Percentiles rank a stretch among this genome's conserved stretches.
These are phyloP conservation scores for Mohoua ochrocephala DNA, from an alignment of 2,113 vertebrate species.

Conservation along the genomic window DNA sequence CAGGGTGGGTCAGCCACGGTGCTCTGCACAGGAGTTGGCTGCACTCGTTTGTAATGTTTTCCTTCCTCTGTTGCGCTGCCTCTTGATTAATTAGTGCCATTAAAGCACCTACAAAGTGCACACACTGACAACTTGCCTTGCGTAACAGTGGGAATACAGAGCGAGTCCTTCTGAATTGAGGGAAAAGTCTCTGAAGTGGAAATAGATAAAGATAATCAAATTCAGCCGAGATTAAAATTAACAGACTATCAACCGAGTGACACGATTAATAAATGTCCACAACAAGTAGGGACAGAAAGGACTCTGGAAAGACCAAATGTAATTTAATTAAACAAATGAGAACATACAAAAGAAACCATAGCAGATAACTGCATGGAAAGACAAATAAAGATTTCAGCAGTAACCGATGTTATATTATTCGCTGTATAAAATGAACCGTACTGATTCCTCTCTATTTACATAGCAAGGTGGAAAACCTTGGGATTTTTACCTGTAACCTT, in stretches of 20 bases:
- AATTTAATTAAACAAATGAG: conserved; percentile 66
- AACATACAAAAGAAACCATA: conserved; percentile 12
- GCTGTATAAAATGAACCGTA: background rate
- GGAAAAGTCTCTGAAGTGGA: conserved; percentile 57
- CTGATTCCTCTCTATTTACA: background rate
- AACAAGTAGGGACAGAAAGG: conserved; percentile 36
- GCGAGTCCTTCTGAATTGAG: conserved; percentile 23
- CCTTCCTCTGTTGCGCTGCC: background rate
- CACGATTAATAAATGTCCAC: conserved; percentile 65
- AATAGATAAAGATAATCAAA: conserved; percentile 67
- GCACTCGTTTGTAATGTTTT: background rate
- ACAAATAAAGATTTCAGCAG: conserved; percentile 43
- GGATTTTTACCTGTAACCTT: conserved; percentile 9
- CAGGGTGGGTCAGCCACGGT: background rate
- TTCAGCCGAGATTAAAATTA: conserved; percentile 60
- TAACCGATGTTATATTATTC: conserved; percentile 14
- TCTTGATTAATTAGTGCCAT: conserved; percentile 46
- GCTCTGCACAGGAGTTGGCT: background rate
- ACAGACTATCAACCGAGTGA: conserved; percentile 63
- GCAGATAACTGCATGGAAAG: background rate
- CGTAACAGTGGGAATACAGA: background rate
- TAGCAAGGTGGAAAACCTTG: background rate
- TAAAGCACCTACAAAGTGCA: background rate
- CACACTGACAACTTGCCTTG: background rate
- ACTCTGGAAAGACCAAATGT: conserved; percentile 12